These are phyloP conservation scores for Macaria notata DNA, from an alignment of 2,888 invertebrate genomes.

Conservation along the genomic window DNA sequence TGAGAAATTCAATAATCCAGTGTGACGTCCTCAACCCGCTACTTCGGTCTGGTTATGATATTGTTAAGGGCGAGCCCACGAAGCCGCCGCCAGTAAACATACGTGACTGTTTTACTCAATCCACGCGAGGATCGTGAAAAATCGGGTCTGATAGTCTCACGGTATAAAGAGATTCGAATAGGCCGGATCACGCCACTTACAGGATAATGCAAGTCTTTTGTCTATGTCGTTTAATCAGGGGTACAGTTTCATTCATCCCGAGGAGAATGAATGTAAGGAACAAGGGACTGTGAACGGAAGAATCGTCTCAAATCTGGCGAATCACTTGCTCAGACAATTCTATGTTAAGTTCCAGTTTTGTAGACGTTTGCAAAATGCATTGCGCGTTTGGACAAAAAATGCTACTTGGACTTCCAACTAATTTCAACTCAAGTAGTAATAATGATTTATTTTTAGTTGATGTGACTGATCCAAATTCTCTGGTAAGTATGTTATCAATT, in stretches of 20 bases:
- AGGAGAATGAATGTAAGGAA: slow-evolving; percentile 46
- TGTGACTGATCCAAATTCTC: too few relatives aligned
- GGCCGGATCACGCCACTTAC: slow-evolving; percentile 58
- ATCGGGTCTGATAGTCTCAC: slow-evolving; percentile 54
- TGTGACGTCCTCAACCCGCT: slow-evolving; percentile 38
- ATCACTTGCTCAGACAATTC: slow-evolving; percentile 33
- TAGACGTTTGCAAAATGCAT: slow-evolving; percentile 9
- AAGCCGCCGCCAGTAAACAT: slow-evolving; percentile 62
- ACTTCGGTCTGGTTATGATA: slow-evolving; percentile 58
- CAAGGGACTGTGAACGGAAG: slow-evolving; percentile 41
- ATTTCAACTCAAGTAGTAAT: too few relatives aligned
- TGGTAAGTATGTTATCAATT: too few relatives aligned
- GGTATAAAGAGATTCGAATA: slow-evolving; percentile 60
- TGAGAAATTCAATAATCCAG: slow-evolving; percentile 57
- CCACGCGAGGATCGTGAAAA: slow-evolving; percentile 50
- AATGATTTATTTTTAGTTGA: too few relatives aligned
- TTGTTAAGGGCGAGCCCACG: slow-evolving; percentile 54
- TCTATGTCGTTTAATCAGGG: slow-evolving; percentile 58
- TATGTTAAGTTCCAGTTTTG: slow-evolving; percentile 27
- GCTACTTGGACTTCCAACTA: too few relatives aligned
- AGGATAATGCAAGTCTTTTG: slow-evolving; percentile 60
- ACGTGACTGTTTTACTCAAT: slow-evolving; percentile 68
- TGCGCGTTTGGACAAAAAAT: background rate
- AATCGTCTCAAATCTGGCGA: slow-evolving; percentile 38
- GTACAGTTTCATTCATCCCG: slow-evolving; percentile 50